Evolutionary conservation across 1,140 invertebrate species (phyloP).

Genomic region (Pentalonia nigronervosa): DNA sequence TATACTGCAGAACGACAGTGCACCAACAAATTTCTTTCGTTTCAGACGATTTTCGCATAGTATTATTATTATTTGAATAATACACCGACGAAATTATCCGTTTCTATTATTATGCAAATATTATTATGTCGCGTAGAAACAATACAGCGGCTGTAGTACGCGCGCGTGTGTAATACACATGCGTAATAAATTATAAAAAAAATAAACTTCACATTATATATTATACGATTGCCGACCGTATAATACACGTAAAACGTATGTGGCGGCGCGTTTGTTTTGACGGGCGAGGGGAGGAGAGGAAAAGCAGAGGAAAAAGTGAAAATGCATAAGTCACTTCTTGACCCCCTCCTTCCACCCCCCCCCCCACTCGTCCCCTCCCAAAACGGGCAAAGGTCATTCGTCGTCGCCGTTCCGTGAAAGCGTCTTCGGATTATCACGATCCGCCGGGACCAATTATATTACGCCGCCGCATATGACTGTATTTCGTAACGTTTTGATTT

Average conservation of each 20-base stretch:
- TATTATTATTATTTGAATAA: not conserved
- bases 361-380: too few species aligned
- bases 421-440: slow-evolving; percentile 33
- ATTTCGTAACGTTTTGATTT: slow-evolving; percentile 32
- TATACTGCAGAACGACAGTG: too few species aligned
- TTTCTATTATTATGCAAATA: slow-evolving; percentile 11
- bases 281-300: not conserved
- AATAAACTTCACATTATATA: not conserved
- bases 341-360: not conserved
- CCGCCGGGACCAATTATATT: slow-evolving; percentile 24
- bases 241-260: not conserved
- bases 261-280: not conserved
- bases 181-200: not conserved
- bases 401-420: slow-evolving; percentile 29
- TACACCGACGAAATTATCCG: not conserved
- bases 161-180: not conserved
- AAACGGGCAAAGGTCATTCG: not conserved
- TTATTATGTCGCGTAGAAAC: not conserved
- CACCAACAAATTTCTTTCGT: not conserved
- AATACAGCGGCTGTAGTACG: not conserved
- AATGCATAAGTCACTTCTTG: slow-evolving; percentile 41
- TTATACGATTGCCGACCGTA: not conserved
- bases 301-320: slow-evolving; percentile 1
- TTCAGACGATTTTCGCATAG: not conserved
- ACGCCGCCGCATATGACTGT: not conserved